These are phyloP conservation scores for Osmerus mordax DNA, from an alignment of 2,113 vertebrate genomes.

Conservation along the genomic window DNA sequence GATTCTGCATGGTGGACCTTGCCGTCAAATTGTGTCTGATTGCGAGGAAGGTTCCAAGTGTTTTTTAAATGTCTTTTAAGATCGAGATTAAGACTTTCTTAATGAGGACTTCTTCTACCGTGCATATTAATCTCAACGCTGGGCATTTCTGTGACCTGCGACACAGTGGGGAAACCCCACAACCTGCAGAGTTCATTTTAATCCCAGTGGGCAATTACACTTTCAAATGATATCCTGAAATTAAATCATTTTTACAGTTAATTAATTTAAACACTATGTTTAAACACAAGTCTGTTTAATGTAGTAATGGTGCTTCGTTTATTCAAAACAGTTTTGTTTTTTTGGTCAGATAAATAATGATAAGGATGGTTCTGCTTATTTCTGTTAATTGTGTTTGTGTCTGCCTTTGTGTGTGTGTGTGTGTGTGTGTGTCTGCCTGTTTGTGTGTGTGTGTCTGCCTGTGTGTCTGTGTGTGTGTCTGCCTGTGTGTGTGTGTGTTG, in stretches of 20 bases:
- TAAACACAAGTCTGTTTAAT: slow-evolving; percentile 43
- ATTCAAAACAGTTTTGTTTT: slow-evolving; percentile 55
- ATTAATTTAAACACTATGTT: slow-evolving; percentile 97
- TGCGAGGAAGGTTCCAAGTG: slow-evolving; percentile 86
- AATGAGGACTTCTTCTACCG: slow-evolving; percentile 80
- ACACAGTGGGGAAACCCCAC: slow-evolving; percentile 91
- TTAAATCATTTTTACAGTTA: slow-evolving; percentile 99
- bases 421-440: slow-evolving; percentile 29
- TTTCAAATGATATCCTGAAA: slow-evolving; percentile 99
- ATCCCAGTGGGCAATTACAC: slow-evolving; percentile 99
- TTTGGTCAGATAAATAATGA: slow-evolving; percentile 52
- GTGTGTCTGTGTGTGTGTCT: slow-evolving; percentile 3
- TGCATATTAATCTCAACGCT: slow-evolving; percentile 98
- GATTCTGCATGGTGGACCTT: slow-evolving; percentile 92
- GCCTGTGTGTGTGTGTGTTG: slow-evolving; percentile 3
- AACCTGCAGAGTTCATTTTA: slow-evolving; percentile 97
- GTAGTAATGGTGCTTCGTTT: slow-evolving; percentile 79
- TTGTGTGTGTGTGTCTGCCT: slow-evolving; percentile 22
- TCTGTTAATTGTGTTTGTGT: slow-evolving; percentile 53
- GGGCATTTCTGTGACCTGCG: slow-evolving; percentile 90
- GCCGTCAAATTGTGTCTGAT: slow-evolving; percentile 91
- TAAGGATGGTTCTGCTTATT: slow-evolving; percentile 54
- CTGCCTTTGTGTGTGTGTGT: slow-evolving; percentile 8
- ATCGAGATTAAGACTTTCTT: slow-evolving; percentile 90
- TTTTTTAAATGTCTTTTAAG: slow-evolving; percentile 94